A percentile compares a stretch with the other conserved stretches of the same genome.
These are phyloP conservation scores for Phycodurus eques DNA, from an alignment of 2,113 vertebrate species.

Conservation along the genomic window DNA sequence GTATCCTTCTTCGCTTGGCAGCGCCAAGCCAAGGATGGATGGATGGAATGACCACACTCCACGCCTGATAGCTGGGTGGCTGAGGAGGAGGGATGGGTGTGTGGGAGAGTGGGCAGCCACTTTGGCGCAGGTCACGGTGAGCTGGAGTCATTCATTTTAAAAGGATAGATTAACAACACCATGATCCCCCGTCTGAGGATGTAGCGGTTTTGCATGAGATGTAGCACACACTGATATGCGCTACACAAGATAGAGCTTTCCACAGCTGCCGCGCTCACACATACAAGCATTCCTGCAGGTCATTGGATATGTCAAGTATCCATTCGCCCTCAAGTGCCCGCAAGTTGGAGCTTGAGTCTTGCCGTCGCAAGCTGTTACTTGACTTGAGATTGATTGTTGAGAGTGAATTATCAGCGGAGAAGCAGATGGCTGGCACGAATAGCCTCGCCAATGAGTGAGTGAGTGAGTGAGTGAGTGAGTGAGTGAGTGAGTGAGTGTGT, in stretches of 20 bases:
- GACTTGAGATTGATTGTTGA: conserved; percentile 4
- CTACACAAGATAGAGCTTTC: conserved; percentile 2
- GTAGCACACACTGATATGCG: not conserved
- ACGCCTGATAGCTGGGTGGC: conserved; percentile 42
- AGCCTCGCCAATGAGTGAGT: not conserved
- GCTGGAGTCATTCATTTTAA: conserved; percentile 67
- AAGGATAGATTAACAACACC: conserved; percentile 65
- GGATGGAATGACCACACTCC: conserved; percentile 39
- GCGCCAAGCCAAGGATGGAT: conserved; percentile 39
- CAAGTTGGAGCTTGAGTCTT: conserved; percentile 7
- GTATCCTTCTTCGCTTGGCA: conserved; percentile 20
- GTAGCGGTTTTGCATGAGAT: not conserved
- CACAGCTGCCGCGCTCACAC: conserved; percentile 1
- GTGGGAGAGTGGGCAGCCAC: conserved; percentile 23
- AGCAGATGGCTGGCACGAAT: conserved; percentile 10
- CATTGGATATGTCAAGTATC: conserved; percentile 48
- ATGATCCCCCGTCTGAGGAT: conserved; percentile 57
- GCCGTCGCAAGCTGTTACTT: conserved; percentile 6
- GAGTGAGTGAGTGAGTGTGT: not conserved
- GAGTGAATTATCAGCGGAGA: not conserved
- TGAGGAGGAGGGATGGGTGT: conserved; percentile 9
- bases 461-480: not conserved
- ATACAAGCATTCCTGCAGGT: conserved; percentile 17
- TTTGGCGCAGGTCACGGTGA: conserved; percentile 44
- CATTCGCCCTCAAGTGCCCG: conserved; percentile 24